Evolutionary conservation across 2,888 invertebrate species (phyloP), one percentile per base, ranked within the genome.

Genomic region (Sphecodes monilicornis): DNA sequence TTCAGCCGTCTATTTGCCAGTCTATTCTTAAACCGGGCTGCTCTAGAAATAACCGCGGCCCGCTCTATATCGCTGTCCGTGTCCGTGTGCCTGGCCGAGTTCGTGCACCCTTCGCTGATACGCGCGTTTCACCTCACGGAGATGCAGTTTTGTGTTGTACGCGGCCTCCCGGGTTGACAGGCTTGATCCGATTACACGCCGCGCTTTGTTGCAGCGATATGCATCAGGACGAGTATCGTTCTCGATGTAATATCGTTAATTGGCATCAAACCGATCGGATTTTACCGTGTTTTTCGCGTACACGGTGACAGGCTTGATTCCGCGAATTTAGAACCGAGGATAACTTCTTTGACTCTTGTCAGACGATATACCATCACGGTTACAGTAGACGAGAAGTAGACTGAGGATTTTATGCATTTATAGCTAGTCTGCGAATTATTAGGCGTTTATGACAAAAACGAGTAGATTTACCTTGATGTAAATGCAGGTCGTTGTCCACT

Each of bases 1-100:
- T 93, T 92, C 93, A 93, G 86, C 90, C 92, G 92, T 93, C 93
- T 92, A 91, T 92, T 91, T 88, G 90, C 86, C 86, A 90, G 85
- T 92, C 93, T 94, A 94, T 93, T 94, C 92, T 93, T 93, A 91
- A n/a, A 89, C 91, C 89, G 36, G 89, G 78, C 90, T 92, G 92
- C 90, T 94, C 93, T 93, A 92, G 93, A 94, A 94, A 94, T 94
- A 94, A 89, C 91, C 36, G 88, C 89, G 85, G 73, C 57, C 70
- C 79, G 83, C 78, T 84, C 87, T 90, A 86, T 90, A 90, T 91
- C 90, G 85, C 76, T 82, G 68, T 8, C 66, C 72, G 85, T 32
- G 50, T 54, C 68, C 46, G 22, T 50, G 50, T 50, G 50, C 50
- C 50, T 50, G 64, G 64, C 8, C 70, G 87, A 90, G 90, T 57